Conservation (phyloP, 2,113 vertebrate genomes). For the Amphiprion ocellaris region DNA sequence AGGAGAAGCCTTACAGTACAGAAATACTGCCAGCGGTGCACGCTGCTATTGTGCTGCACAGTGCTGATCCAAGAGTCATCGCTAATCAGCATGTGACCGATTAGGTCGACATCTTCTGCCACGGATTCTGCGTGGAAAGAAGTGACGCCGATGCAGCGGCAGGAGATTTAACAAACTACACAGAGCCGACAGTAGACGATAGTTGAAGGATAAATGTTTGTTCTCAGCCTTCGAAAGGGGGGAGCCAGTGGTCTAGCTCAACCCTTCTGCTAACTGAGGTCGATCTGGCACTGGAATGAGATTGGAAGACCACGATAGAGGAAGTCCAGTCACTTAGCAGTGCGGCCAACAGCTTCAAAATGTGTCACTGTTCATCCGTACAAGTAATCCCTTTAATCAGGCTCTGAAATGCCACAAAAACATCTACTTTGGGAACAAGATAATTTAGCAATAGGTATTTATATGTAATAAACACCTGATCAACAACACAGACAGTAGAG, state of each 20-base stretch:
- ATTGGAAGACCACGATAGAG: slow-evolving; percentile 66
- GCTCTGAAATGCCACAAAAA: not conserved
- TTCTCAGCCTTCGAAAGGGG: slow-evolving; percentile 85
- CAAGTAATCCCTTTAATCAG: not conserved
- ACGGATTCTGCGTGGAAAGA: not conserved
- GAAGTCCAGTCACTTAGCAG: slow-evolving; percentile 79
- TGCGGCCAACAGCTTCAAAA: slow-evolving; percentile 51
- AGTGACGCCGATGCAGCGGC: not conserved
- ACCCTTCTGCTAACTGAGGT: slow-evolving; percentile 84
- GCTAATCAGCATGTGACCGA: slow-evolving; percentile 20
- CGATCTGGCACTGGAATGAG: slow-evolving; percentile 81
- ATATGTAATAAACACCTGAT: no score
- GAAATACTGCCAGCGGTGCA: slow-evolving; percentile 50
- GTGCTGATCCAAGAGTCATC: slow-evolving; percentile 31
- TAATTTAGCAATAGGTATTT: no score
- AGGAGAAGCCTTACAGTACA: slow-evolving; percentile 36
- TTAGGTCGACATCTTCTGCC: slow-evolving; percentile 18
- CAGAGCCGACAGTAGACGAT: no score
- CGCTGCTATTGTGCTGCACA: slow-evolving; percentile 27
- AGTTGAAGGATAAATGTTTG: slow-evolving; percentile 18
- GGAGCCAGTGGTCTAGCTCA: slow-evolving; percentile 72
- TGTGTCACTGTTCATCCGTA: not conserved
- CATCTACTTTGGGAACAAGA: no score
- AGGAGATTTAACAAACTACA: not conserved
- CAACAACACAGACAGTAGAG: no score